A percentile compares a stretch with the other conserved stretches of the same genome.
phyloP scores from a whole-genome alignment of 1,140 invertebrate species.

The Meloidogyne floridensis region DNA sequence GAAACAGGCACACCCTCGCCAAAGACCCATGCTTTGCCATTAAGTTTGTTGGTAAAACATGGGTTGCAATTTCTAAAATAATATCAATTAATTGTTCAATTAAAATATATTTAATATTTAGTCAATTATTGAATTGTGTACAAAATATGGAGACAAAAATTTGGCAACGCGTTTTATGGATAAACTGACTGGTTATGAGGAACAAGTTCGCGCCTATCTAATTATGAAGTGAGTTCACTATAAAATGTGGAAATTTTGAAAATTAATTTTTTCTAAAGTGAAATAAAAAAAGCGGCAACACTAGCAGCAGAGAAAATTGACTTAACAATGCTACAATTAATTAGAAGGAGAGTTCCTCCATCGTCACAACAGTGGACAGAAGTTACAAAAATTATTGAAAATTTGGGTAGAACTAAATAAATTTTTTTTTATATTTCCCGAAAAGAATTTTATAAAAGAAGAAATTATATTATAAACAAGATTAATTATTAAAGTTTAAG shows the following conservation, averaged over 20 bases:
- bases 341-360: constrained; percentile 27
- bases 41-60: too few relatives aligned
- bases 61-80: too few relatives aligned
- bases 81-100: too few relatives aligned
- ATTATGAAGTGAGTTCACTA: constrained; percentile 21
- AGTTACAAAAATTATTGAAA: constrained; percentile 30
- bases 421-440: too few relatives aligned
- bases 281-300: constrained; percentile 34
- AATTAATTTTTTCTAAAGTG: constrained; percentile 11
- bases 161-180: constrained; percentile 36
- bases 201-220: constrained; percentile 35
- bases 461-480: too few relatives aligned
- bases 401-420: background rate
- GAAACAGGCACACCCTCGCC: too few relatives aligned
- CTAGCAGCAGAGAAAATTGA: constrained; percentile 35
- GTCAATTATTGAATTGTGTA: constrained; percentile 32
- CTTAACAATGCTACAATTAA: constrained; percentile 30
- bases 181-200: constrained; percentile 32
- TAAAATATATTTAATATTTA: constrained; percentile 23
- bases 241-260: constrained; percentile 12
- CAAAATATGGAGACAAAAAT: constrained; percentile 30
- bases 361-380: constrained; percentile 23
- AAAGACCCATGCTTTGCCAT: too few relatives aligned
- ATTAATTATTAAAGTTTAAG: too few relatives aligned
- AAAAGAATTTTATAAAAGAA: too few relatives aligned